A percentile compares a stretch with the other conserved stretches of the same genome.
phyloP scores from a whole-genome alignment of 2,888 invertebrate genomes.

The Ctenicera cuprea region DNA sequence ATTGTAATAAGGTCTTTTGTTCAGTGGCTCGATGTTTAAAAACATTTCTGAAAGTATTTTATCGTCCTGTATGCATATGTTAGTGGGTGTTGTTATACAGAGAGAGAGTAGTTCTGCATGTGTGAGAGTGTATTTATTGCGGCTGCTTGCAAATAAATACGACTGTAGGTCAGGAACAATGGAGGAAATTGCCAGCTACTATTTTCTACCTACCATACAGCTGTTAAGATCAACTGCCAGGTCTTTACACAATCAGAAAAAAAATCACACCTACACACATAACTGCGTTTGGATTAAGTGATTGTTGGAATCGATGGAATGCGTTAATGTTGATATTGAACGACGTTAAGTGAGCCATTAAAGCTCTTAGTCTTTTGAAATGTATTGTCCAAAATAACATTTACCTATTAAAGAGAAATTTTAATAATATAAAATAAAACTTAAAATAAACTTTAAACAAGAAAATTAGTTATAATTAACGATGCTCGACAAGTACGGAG shows the following conservation, averaged over 20 bases:
- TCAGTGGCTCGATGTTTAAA: too few relatives aligned
- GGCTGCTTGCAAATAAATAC: constrained; percentile 30
- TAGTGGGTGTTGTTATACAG: constrained; percentile 33
- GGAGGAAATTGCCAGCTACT: constrained; percentile 37
- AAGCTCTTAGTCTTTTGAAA: background rate
- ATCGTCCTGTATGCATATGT: constrained; percentile 4
- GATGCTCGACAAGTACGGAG: too few relatives aligned
- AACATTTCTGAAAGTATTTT: background rate
- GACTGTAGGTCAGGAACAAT: constrained; percentile 44
- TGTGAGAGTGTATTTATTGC: constrained; percentile 40
- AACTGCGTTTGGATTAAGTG: constrained; percentile 9
- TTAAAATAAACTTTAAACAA: too few relatives aligned
- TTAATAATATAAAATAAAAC: too few relatives aligned
- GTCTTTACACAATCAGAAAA: background rate
- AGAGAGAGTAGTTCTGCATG: constrained; percentile 31
- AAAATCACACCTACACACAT: constrained; percentile 21
- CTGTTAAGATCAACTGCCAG: constrained; percentile 32
- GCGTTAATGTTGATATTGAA: constrained; percentile 7
- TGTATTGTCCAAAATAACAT: background rate
- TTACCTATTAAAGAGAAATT: too few relatives aligned
- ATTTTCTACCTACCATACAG: constrained; percentile 33
- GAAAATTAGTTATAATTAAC: too few relatives aligned
- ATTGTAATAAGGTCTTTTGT: constrained; percentile 13
- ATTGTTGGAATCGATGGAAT: constrained; percentile 8
- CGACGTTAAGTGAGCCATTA: constrained; percentile 7